Base-by-base conservation (phyloP, 35 echinoderm and acorn worm genomes). In the Lytechinus variegatus region DNA sequence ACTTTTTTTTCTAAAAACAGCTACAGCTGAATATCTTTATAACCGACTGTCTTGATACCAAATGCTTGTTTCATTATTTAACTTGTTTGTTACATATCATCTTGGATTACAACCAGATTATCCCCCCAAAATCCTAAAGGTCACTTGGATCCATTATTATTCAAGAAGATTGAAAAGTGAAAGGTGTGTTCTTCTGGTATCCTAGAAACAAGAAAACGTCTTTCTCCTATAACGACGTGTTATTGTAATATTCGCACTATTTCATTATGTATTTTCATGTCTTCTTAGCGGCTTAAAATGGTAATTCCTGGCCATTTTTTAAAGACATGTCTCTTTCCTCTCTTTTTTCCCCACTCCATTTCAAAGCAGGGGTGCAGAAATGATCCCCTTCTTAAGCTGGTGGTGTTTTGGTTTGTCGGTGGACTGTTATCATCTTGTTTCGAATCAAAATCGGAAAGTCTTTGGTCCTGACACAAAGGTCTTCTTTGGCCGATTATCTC, bases 361-460 rank as follows among this genome's bases (percentile, higher is more conserved):
- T 55, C 9, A 27, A 57, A 54, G 21, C 52, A 93, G 92, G 92
- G 19, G 52, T 93, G 92, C 57, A 55, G 52, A 93, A 93, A 93
- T 57, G 16, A 93, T 93, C 54, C 53, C 13, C 92, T 57, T 27
- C 14, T 57, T 57, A 54, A 93, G 54, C 55, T 93, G 27, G 92
- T 93, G n/a, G 92, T 93, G 52, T 57, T 93, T 93, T 44, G 88
- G 52, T 90, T 90, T 90, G 28, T 44, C 88, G 88, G 28, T 54
- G 29, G 52, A 90, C 88, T 93, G 28, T 57, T 93, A 93, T 93
- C 92, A 28, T 93, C 92, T 93, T 90, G 88, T 90, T 90, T 52
- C 88, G 88, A 90, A 90, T 90, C 92, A 93, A 55, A 93, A 93
- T 93, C 92, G 92, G 54, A n/a, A 57, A 93, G 52, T 93, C 92